phyloP scores from a whole-genome alignment of 1,140 invertebrate species.

The Drosophila azteca region DNA sequence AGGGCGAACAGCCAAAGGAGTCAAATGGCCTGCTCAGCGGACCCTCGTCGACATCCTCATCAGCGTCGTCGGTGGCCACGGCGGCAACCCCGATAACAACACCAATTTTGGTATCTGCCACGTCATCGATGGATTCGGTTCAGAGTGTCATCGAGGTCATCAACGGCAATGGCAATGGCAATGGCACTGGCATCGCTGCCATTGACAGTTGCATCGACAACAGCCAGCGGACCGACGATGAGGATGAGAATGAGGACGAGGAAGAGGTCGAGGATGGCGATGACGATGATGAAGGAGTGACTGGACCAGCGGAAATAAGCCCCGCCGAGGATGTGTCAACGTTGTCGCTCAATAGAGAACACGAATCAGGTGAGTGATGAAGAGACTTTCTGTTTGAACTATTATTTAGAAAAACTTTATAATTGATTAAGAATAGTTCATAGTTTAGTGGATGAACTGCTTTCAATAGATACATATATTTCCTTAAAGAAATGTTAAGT shows the following conservation, averaged over 20 bases:
- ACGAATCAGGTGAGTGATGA: conserved; percentile 70
- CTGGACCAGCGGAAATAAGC: conserved; percentile 22
- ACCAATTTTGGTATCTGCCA: conserved; percentile 75
- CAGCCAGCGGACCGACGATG: conserved; percentile 26
- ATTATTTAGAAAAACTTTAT: too few species aligned
- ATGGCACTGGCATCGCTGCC: conserved; percentile 3
- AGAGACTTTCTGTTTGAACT: not conserved
- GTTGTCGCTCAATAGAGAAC: conserved; percentile 63
- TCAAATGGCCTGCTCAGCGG: conserved; percentile 44
- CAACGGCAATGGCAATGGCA: conserved; percentile 52
- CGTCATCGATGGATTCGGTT: conserved; percentile 79
- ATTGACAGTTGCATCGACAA: conserved; percentile 35
- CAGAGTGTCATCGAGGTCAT: conserved; percentile 79
- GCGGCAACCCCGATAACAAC: conserved; percentile 64
- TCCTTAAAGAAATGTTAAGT: too few species aligned
- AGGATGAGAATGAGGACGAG: conserved; percentile 12
- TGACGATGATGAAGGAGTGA: conserved; percentile 11
- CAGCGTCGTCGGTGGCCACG: conserved; percentile 48
- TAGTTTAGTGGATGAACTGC: not conserved
- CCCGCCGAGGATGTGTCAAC: conserved; percentile 59
- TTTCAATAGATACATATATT: too few species aligned
- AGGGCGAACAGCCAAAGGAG: conserved; percentile 15
- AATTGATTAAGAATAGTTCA: not conserved
- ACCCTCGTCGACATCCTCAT: conserved; percentile 59
- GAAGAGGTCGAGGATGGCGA: conserved; percentile 9